Conservation (phyloP, 2,888 invertebrate species). For the Apotomis capreana region DNA sequence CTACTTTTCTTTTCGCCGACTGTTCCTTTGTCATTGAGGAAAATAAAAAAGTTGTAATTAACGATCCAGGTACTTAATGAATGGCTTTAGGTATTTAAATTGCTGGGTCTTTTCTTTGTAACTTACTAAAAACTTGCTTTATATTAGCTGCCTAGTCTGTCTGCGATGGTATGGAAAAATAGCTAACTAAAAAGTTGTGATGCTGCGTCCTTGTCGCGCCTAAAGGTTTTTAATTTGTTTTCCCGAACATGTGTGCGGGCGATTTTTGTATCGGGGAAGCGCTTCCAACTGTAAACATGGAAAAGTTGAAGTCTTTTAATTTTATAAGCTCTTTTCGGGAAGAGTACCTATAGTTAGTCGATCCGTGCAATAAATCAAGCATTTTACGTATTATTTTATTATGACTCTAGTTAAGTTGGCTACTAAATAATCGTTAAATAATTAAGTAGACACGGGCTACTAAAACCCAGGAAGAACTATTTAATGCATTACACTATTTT, state of each 20-base stretch:
- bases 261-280: constrained; percentile 25
- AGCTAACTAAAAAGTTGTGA: constrained; percentile 30
- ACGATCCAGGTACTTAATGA: constrained; percentile 82
- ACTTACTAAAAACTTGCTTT: constrained; percentile 39
- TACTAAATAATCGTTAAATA: too few relatives aligned
- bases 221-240: constrained; percentile 29
- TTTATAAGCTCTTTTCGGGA: neutral
- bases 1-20: constrained; percentile 84
- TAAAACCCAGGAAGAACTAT: too few relatives aligned
- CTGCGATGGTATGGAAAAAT: constrained; percentile 14
- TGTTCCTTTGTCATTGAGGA: constrained; percentile 84
- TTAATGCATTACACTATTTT: too few relatives aligned
- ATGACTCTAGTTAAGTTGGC: neutral
- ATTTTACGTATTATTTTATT: neutral
- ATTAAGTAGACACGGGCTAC: too few relatives aligned
- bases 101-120: constrained; percentile 45
- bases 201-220: constrained; percentile 36
- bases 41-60: constrained; percentile 84
- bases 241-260: constrained; percentile 33
- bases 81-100: constrained; percentile 68
- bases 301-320: constrained; percentile 30
- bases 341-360: neutral
- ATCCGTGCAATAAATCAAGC: neutral
- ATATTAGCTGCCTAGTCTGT: constrained; percentile 12
- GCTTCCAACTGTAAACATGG: constrained; percentile 22